These are phyloP conservation scores for Poliocrania exsul DNA, from an alignment of 2,797 vertebrate species.

Conservation along the genomic window DNA sequence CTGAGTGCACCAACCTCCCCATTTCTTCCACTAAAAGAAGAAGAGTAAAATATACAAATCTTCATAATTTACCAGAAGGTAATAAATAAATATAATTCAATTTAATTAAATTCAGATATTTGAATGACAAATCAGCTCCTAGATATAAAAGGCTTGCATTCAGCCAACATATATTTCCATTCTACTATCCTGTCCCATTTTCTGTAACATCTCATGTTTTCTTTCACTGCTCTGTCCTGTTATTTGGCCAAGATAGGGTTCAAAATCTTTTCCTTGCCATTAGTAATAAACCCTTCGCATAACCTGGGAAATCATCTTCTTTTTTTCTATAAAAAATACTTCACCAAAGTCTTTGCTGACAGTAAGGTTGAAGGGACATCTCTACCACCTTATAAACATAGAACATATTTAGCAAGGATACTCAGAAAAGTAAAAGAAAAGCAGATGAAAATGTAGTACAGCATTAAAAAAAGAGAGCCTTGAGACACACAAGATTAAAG, in stretches of 20 bases:
- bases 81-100: background rate
- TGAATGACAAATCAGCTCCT: background rate
- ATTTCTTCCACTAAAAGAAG: background rate
- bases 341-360: conserved; percentile 31
- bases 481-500: conserved; percentile 51
- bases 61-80: background rate
- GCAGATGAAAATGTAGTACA: background rate
- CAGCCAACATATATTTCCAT: background rate
- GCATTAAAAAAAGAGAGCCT: conserved; percentile 30
- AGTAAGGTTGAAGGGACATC: conserved; percentile 15
- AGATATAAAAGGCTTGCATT: background rate
- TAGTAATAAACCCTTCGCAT: background rate
- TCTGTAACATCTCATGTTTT: background rate
- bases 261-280: background rate
- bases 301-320: background rate
- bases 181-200: background rate
- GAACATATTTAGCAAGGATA: conserved; percentile 21
- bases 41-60: background rate
- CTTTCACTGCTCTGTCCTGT: background rate
- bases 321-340: background rate
- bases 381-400: conserved; percentile 35
- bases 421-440: conserved; percentile 1
- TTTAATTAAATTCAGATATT: background rate
- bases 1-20: background rate
- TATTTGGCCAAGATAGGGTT: background rate